Conservation (phyloP, 2,797 vertebrate species). For the Paramormyrops hopkinsi region DNA sequence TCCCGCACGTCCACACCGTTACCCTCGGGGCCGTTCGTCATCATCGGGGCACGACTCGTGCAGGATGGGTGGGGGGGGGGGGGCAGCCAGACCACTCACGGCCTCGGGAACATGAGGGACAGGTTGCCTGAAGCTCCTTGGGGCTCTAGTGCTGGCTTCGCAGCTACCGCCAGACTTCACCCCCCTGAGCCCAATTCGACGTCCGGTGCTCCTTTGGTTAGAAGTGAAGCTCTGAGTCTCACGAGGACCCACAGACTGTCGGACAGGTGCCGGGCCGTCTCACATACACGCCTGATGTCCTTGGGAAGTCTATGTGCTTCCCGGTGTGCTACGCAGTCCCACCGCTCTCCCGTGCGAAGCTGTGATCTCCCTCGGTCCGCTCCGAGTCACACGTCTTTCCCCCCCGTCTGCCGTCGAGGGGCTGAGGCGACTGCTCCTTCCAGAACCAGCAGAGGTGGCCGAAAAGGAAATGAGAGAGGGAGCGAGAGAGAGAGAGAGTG, state of each 20-base stretch:
- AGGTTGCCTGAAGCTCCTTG: background rate
- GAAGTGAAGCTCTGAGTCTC: background rate
- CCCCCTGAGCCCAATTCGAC: background rate
- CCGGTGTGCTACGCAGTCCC: background rate
- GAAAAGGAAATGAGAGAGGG: background rate
- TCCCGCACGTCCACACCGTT: constrained; percentile 24
- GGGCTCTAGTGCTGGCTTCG: background rate
- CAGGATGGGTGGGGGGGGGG: background rate
- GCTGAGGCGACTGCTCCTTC: background rate
- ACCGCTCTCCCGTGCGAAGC: background rate
- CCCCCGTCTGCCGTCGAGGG: constrained; percentile 27
- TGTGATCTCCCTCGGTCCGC: background rate
- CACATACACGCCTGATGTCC: background rate
- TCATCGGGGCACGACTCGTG: background rate
- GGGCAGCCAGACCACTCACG: background rate
- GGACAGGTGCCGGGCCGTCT: constrained; percentile 4
- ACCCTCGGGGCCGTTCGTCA: constrained; percentile 33
- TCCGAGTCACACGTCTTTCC: constrained; percentile 28
- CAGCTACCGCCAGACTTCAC: background rate
- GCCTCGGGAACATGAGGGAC: background rate
- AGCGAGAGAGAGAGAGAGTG: background rate
- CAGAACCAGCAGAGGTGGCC: background rate
- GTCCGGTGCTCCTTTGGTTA: background rate
- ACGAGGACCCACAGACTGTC: background rate
- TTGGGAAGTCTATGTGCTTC: background rate